phyloP scores from a whole-genome alignment of 2,113 vertebrate genomes.

The Rhinolophus ferrumequinum region DNA sequence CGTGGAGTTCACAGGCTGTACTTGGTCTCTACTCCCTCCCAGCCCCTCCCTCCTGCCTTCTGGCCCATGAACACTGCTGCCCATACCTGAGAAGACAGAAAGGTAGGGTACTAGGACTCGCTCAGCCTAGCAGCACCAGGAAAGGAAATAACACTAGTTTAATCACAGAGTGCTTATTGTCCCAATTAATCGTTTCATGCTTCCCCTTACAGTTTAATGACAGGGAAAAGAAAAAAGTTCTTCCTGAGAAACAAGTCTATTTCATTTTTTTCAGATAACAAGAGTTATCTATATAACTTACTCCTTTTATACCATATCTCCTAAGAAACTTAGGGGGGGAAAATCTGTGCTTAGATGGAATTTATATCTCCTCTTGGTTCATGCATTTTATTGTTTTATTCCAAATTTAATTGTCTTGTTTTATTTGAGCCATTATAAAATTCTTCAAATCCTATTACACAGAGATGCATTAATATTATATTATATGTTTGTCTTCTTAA shows the following conservation, averaged over 20 bases:
- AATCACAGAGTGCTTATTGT: not conserved
- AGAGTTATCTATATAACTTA: not conserved
- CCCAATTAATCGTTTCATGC: not conserved
- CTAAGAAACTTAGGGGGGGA: not conserved
- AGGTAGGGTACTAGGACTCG: not conserved
- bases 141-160: not conserved
- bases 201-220: not conserved
- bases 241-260: not conserved
- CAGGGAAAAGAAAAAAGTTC: not conserved
- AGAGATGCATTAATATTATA: not conserved
- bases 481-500: not conserved
- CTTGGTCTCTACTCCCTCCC: not conserved
- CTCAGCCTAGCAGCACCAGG: not conserved
- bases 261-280: not conserved
- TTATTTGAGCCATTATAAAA: constrained; percentile 22
- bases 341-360: not conserved
- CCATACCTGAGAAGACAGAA: not conserved
- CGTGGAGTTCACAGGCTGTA: fast-evolving
- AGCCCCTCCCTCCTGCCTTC: not conserved
- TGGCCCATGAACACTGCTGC: not conserved
- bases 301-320: not conserved
- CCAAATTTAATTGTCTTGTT: not conserved
- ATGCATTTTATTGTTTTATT: not conserved
- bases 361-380: not conserved
- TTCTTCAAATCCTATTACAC: not conserved